These are phyloP conservation scores for Heliconius ethilla DNA, from an alignment of 2,888 invertebrate species.

Conservation along the genomic window DNA sequence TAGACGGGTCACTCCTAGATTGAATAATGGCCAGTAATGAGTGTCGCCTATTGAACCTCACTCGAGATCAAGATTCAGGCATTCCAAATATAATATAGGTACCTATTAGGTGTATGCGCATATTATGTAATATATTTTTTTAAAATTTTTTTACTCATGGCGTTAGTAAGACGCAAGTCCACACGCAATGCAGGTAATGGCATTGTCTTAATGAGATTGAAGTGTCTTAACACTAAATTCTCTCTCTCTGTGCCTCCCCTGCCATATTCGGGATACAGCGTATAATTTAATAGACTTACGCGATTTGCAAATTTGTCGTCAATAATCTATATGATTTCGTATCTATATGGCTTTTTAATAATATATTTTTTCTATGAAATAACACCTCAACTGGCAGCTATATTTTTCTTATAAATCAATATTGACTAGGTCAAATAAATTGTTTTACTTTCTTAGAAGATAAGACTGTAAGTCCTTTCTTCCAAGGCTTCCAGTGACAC, in stretches of 20 bases:
- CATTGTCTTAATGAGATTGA: too few species aligned
- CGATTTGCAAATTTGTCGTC: background rate
- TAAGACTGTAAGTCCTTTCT: slow-evolving; percentile 16
- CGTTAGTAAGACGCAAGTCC: too few species aligned
- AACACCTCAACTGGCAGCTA: too few species aligned
- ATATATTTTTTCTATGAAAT: background rate
- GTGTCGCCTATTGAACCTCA: slow-evolving; percentile 32
- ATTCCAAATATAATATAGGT: background rate
- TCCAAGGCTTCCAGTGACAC: slow-evolving; percentile 28
- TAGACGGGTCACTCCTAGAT: slow-evolving; percentile 28
- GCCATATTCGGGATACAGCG: too few species aligned
- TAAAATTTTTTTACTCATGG: too few species aligned
- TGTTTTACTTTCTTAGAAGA: background rate
- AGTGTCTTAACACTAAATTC: too few species aligned
- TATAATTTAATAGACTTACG: too few species aligned
- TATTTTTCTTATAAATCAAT: background rate
- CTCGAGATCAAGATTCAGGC: slow-evolving; percentile 19
- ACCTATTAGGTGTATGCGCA: background rate
- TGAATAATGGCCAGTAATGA: slow-evolving; percentile 32
- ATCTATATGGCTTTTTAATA: background rate
- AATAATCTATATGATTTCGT: background rate
- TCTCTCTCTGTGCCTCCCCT: too few species aligned
- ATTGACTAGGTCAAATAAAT: slow-evolving; percentile 2
- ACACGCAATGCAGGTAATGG: too few species aligned
- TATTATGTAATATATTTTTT: background rate